phyloP scores from a whole-genome alignment of 2,113 vertebrate species.

The Anser brachyrhynchus region DNA sequence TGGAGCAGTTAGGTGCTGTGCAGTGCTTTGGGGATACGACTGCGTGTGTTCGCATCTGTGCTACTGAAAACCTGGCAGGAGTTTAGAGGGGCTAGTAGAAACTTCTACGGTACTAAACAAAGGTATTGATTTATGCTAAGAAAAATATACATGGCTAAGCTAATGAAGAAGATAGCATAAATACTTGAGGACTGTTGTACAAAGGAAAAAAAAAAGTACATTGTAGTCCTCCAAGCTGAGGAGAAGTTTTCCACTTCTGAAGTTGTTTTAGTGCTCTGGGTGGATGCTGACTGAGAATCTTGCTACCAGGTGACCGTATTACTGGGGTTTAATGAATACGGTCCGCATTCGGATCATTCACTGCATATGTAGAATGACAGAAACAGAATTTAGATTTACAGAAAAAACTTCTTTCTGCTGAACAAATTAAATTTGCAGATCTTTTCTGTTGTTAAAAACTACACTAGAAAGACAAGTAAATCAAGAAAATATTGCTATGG shows the following conservation, averaged over 20 bases:
- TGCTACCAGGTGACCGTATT: background rate
- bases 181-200: background rate
- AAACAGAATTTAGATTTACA: background rate
- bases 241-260: background rate
- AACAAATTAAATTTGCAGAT: conserved; percentile 22
- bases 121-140: background rate
- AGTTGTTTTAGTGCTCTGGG: background rate
- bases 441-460: background rate
- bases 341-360: background rate
- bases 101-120: background rate
- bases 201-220: background rate
- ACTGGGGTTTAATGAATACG: background rate
- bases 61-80: background rate
- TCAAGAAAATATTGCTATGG: background rate
- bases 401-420: background rate
- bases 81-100: background rate
- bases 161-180: background rate
- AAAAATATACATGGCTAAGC: background rate
- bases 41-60: background rate
- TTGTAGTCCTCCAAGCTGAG: background rate
- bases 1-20: background rate
- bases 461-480: background rate
- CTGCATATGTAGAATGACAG: background rate
- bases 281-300: background rate
- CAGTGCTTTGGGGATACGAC: accelerated